phyloP scores from a whole-genome alignment of 92 coral and sea anemone genomes.

The Porites rus region DNA sequence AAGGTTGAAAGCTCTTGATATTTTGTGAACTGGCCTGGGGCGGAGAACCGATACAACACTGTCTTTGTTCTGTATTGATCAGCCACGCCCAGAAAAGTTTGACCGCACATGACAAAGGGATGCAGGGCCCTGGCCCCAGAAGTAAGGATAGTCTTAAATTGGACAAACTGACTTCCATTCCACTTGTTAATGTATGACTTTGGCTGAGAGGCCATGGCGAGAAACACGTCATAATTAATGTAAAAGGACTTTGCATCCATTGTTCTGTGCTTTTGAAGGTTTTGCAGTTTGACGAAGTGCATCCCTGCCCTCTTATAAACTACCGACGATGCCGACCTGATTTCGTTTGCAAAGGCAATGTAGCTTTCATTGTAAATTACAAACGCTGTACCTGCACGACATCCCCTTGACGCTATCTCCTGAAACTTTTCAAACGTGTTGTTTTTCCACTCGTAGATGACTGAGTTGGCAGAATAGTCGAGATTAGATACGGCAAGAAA shows the following conservation, averaged over 20 bases:
- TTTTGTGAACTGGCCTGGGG: not conserved
- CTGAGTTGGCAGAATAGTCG: not conserved
- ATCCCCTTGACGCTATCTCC: not conserved
- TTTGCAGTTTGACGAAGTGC: conserved; percentile 8
- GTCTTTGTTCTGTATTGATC: not conserved
- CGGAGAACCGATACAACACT: not conserved
- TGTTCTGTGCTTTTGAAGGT: conserved; percentile 11
- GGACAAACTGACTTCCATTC: not conserved
- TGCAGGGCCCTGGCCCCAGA: not conserved
- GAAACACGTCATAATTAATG: conserved; percentile 34
- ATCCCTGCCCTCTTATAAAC: conserved; percentile 36
- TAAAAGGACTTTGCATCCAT: conserved; percentile 32
- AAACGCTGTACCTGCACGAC: conserved; percentile 20
- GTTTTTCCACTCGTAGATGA: conserved; percentile 38
- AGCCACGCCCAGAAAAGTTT: not conserved
- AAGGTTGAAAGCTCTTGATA: not conserved
- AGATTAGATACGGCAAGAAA: conserved; percentile 20
- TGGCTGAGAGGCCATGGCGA: not conserved
- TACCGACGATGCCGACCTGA: not conserved
- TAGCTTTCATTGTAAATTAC: not conserved
- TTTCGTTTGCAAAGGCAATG: conserved; percentile 26
- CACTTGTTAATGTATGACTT: not conserved
- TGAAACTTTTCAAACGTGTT: not conserved
- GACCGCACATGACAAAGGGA: not conserved
- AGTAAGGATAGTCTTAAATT: not conserved